Base-by-base conservation (phyloP, 1,140 invertebrate genomes). In the Papilio helenus region DNA sequence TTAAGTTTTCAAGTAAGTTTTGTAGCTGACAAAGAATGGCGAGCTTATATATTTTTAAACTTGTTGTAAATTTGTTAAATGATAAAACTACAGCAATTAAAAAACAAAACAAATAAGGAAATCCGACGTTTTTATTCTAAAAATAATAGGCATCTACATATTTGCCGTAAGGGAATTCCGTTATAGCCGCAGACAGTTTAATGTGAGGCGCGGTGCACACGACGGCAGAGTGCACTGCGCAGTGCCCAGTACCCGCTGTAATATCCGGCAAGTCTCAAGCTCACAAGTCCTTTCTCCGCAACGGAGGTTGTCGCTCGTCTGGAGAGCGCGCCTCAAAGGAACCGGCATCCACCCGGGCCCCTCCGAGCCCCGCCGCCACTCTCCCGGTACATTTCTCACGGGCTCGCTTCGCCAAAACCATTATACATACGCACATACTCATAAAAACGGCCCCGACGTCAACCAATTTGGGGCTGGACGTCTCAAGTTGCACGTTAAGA, bases 361-460 rank as follows among this genome's bases (percentile, higher is more conserved):
- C 91, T 89, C 93, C 80, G 87, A 85, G 87, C 87, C 88, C 87
- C 86, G 85, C 87, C 85, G 88, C 88, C 85, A 86, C 89, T 89
- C 87, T 89, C 90, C 88, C 74, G 84, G 91, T 92, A 94, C 93
- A 92, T 95, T 95, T 95, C 94, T 95, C 94, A 95, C 93, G 94
- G 93, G 85, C 91, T 91, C 85, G 89, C 90, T 93, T 93, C 92
- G 91, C 92, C 90, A 88, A 93, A 91, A 88, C 90, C 90, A 89
- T 89, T 92, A 91, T 90, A 90, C 82, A 72, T 89, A 88, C 83
- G 85, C 81, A 83, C 82, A 85, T 84, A 85, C 80, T 81, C 80
- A 83, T 86, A 85, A 87, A 87, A 90, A 89, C 61, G 84, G 82
- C 83, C 81, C 83, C 80, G 84, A 82, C 77, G 83, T 84, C 72